Base-by-base conservation (phyloP, 2,888 invertebrate genomes). In the Microchrysa polita region DNA sequence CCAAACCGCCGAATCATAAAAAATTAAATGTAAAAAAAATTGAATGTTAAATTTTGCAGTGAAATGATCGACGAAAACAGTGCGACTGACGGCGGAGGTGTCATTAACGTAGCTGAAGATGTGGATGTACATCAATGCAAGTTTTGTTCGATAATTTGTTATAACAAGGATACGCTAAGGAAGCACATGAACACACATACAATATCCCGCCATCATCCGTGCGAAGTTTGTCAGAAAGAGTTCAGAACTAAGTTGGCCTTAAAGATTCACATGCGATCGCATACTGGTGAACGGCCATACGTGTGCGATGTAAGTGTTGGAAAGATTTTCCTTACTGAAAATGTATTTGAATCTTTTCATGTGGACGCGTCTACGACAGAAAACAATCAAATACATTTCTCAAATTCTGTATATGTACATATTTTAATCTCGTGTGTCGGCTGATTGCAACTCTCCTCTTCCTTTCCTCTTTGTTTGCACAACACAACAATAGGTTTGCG, bases 221-320 rank as follows among this genome's bases (percentile, higher is more conserved):
- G 77, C 53, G 23, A 42, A 5, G 34, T 72, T 14, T 78, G 77
- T 65, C 53, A 69, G 5, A 78, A 78, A 55, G 73, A 67, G 5
- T 78, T 77, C 61, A 76, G 74, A 63, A 74, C 74, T 4, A 74
- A 74, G 27, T 9, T 74, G 5, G 73, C 76, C 5, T 55, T 78
- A 9, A 73, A 72, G 34, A 74, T 78, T 40, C 77, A 78, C 18
- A 74, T 78, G 73, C 61, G 77, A 23, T 74, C 75, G 18, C 77
- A 78, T 44, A 77, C 77, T n/a, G 77, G 77, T 4, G 77, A 78
- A 74, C 69, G 77, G 5, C 77, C 77, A 1, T 77, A 77, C 23
- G 75, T 75, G 20, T 77, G 77, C 69, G 77, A 76, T 67, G 77
- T 77, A 67, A 73, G 73, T 48, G 12, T n/a, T 61, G 16, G 22